Evolutionary conservation across 2,888 invertebrate species (phyloP), one percentile per base, ranked within the genome.

Genomic region (Alsophila aescularia): DNA sequence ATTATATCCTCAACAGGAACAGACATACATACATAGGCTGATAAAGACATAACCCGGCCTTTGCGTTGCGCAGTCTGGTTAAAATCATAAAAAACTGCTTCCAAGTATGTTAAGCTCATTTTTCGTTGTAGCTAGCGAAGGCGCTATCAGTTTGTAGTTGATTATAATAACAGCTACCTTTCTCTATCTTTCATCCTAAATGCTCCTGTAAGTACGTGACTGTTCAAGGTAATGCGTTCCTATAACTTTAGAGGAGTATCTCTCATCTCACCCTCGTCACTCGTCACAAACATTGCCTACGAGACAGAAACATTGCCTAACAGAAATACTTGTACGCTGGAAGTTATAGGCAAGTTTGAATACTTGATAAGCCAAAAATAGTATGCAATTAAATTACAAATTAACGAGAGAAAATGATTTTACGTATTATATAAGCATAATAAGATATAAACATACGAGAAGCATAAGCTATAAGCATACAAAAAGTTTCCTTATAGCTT

Each of bases 261-360:
- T 21, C 50, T 12, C 27, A 41, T 54, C 41, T 16, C 34, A 55
- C 55, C 55, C 55, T 55, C 55, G 31, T 55, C 50, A 55, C 36
- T 27, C 49, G 43, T 45, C 50, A 34, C 35, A 45, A 55, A 55
- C 55, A 50, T 49, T 44, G 12, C 12, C 7, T 13, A 42, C 47
- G 0, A 12, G 13, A 10, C 29, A 12, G 35, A 9, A 21, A 35
- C 49, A n/a, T n/a, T n/a, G n/a, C n/a, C 12, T 9, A 21, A 39
- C 12, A 21, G 16, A n/a, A 36, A 18, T 4, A 16, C 15, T n/a
- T 5, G 0, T 15, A 5, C 15, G 6, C 15, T 16, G 9, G 14
- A 29, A 29, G 14, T 40, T 40, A 13, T 15, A 7, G 24, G 13
- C 6, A 4, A 21, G 7, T 39, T 5, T 18, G 15, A 31, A 16